Conservation (phyloP, 2,113 vertebrate species). For the Pavo muticus region DNA sequence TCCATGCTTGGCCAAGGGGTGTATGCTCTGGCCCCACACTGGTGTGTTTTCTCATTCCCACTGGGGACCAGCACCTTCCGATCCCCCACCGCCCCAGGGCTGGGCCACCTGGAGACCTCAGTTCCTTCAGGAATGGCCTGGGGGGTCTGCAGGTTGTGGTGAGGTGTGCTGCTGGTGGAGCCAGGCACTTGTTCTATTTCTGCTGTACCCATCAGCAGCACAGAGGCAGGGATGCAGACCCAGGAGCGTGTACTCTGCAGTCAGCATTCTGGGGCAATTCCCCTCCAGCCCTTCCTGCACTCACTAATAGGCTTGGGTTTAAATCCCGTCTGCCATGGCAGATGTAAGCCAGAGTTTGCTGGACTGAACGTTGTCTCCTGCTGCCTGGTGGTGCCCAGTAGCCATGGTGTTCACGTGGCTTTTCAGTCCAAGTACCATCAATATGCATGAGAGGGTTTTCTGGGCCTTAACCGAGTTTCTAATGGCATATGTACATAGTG, state of each 20-base stretch:
- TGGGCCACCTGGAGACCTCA: constrained; percentile 38
- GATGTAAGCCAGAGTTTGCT: background rate
- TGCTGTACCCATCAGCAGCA: background rate
- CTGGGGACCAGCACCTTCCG: constrained; percentile 9
- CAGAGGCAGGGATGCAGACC: background rate
- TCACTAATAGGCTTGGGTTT: background rate
- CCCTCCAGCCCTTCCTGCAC: background rate
- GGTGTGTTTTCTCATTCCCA: constrained; percentile 19
- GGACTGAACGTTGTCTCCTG: background rate
- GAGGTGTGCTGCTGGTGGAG: background rate
- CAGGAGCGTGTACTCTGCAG: background rate
- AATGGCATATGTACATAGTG: fast-evolving
- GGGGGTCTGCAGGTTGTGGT: constrained; percentile 35
- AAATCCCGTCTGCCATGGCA: background rate
- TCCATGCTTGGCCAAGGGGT: constrained; percentile 64
- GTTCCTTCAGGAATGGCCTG: background rate
- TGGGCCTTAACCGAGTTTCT: background rate
- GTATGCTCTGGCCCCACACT: background rate
- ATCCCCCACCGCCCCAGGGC: background rate
- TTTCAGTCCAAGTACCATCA: background rate
- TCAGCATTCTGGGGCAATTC: background rate
- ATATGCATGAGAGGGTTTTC: background rate
- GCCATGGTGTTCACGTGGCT: background rate
- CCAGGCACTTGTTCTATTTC: background rate
- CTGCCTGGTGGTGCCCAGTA: background rate